Evolutionary conservation across 2,113 vertebrate genomes (phyloP), one percentile per base, ranked within the genome.

Genomic region (Elephantulus edwardii): DNA sequence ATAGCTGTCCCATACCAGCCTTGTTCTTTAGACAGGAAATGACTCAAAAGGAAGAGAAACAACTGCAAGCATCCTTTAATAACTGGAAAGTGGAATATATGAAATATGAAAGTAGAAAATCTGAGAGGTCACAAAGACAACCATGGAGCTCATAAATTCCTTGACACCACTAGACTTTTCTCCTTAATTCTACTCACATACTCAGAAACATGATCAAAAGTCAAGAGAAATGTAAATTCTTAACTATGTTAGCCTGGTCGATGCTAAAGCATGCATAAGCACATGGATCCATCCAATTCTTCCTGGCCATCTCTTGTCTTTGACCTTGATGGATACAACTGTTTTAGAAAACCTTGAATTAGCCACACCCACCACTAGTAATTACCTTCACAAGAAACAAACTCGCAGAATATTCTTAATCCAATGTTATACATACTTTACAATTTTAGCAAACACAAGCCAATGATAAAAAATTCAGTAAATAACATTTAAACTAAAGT

Each of bases 331-430:
- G 89, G 77, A 72, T 52, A 89, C 16, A 38, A 60, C 35, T 10
- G 19, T 33, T 46, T 86, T n/a, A 66, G 40, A 90, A 88, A 92
- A 86, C 44, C 38, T 95, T 62, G 44, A 86, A 72, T 64, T n/a
- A 86, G 48, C 54, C 72, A 68, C 64, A 92, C 46, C 68, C 83
- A 66, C 40, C 84, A 71, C 82, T 6, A 44, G 56, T 44, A 85
- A 75, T 80, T 76, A 92, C 24, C 38, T 66, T 88, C 46, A 90
- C 62, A 60, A 93, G 58, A 94, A 93, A 38, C 26, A 66, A 81
- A 72, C 62, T 74, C 72, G 66, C 75, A 95, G 87, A 95, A 91
- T 33, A 93, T n/a, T 35, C 82, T 88, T 48, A 72, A 68, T 76
- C 64, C 46, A 74, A 75, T 12, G 54, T 60, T 46, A 85, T 46